Evolutionary conservation across 2,888 invertebrate genomes (phyloP), one percentile per base, ranked within the genome.

Genomic region (Cephus sareptanus): DNA sequence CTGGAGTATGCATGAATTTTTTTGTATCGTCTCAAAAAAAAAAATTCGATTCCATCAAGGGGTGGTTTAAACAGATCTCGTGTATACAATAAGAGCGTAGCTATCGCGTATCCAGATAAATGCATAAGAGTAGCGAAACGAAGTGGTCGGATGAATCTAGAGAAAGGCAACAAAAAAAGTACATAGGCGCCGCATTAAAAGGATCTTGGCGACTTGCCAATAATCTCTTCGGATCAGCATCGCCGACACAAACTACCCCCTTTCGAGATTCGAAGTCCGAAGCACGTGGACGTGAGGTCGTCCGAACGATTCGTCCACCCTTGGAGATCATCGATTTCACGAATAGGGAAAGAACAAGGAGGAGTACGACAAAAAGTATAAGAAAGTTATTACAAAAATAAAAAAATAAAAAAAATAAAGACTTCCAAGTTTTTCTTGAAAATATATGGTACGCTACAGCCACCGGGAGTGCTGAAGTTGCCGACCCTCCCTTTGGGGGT

Each of bases 201-300:
- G 74, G 79, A 75, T 80, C 74, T 81, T 86, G 86, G 86, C 84
- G 82, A 81, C 77, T 76, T 81, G 83, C 83, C 86, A 86, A 85
- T 84, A 85, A 86, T 85, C 83, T 86, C 76, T 82, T 84, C 77
- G 83, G 80, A 85, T 86, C 84, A 83, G 80, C 81, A 84, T 73
- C 80, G 82, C 80, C 80, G 71, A 78, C 76, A 78, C 30, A 56
- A 73, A 69, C 71, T 74, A 34, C 33, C 74, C 74, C 74, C 74
- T 31, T 34, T 31, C 31, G 74, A 69, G 37, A 74, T 74, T 37
- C 75, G 35, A 71, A 74, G 73, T 13, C 34, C 74, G 69, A 37
- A 73, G 35, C 35, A 33, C 34, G 6, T 2, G 56, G 23, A 56
- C 56, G 56, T 23, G 56, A 56, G 56, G 15, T 84, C 79, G 75